Base-by-base conservation (phyloP, 2,888 invertebrate genomes). In the Ochropleura leucogaster region DNA sequence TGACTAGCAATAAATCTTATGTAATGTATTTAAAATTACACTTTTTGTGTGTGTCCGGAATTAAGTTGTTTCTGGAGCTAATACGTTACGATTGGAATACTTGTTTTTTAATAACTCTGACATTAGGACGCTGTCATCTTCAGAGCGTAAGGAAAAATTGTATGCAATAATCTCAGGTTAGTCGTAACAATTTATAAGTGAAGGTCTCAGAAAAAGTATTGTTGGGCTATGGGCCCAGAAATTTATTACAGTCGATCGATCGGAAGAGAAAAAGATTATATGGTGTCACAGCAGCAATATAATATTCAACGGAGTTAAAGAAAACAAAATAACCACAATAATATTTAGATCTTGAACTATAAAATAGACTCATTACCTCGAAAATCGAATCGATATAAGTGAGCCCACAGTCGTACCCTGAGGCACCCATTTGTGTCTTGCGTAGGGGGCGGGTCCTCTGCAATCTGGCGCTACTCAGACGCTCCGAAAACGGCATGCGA, bases 401-500 rank as follows among this genome's bases (percentile, higher is more conserved):
- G 92, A 92, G 66, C 90, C 92, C 85, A 93, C 85, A 87, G 85
- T 89, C 83, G 81, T 89, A 90, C 95, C 95, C 94, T 93, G 93
- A 82, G 94, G 94, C 91, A 89, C 83, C 90, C 93, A 91, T 91
- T 92, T 91, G 85, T 87, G 79, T 83, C 76, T 78, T 83, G 83
- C 87, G 93, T 90, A 82, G 93, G 93, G 89, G 94, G 92, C 92
- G 93, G 89, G 81, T 80, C 84, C 88, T 90, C 90, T 90, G 88
- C 85, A 89, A 92, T 91, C 91, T 86, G 90, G 88, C 89, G 87
- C 88, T 91, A 87, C 90, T 90, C 92, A 91, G 92, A 90, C 92
- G 79, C 70, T 82, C 94, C 95, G 85, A 93, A 94, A 94, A 94
- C 88, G 94, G 95, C 88, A 79, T 86, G 84, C 84, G 91, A 93